Conservation (phyloP, 2,113 vertebrate genomes). For the Tangachromis dhanisi region DNA sequence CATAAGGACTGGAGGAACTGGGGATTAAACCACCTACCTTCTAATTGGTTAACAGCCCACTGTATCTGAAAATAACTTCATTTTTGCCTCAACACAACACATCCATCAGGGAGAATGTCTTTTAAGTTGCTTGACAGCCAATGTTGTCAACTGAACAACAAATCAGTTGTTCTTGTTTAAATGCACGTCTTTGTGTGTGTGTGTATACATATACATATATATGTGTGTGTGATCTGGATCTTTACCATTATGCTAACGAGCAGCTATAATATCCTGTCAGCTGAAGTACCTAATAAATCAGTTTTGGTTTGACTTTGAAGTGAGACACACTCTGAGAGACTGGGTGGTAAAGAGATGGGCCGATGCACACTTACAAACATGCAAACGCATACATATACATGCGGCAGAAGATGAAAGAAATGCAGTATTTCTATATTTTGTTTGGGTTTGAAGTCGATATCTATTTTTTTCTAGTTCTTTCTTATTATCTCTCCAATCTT, state of each 20-base stretch:
- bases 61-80: neutral
- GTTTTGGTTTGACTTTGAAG: conserved; percentile 45
- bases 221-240: neutral
- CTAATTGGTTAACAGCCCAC: neutral
- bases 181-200: neutral
- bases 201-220: neutral
- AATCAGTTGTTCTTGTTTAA: neutral
- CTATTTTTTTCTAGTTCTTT: neutral
- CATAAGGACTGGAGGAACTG: neutral
- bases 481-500: neutral
- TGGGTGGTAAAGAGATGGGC: neutral
- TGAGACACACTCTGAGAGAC: neutral
- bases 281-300: conserved; percentile 42
- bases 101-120: neutral
- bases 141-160: neutral
- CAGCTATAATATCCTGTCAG: conserved; percentile 43
- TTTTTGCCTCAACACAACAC: neutral
- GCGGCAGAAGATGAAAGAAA: neutral
- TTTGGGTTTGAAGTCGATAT: neutral
- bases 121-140: neutral
- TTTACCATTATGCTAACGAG: conserved; percentile 35
- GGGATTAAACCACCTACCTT: neutral
- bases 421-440: neutral
- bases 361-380: neutral
- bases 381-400: neutral